Evolutionary conservation across 2,888 invertebrate species (phyloP).

Genomic region (Sminthurides aquaticus): DNA sequence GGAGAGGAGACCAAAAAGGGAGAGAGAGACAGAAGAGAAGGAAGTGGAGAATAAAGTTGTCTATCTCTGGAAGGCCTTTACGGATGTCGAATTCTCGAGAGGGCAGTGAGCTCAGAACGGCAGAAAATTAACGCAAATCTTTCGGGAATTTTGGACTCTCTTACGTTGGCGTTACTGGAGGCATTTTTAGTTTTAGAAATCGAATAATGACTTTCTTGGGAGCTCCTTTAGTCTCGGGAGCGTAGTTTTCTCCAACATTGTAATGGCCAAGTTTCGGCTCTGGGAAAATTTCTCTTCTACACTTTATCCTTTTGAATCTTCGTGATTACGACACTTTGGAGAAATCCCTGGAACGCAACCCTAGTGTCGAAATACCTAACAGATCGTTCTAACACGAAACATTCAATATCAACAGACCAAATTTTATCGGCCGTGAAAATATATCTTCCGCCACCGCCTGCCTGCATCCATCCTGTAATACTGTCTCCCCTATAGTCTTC

Average conservation of each 20-base stretch:
- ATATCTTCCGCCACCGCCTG: conserved; percentile 31
- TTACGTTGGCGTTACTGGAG: conserved; percentile 43
- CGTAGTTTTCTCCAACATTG: conserved; percentile 44
- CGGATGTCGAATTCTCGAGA: conserved; percentile 51
- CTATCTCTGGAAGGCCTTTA: conserved; percentile 40
- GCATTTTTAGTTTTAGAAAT: conserved; percentile 45
- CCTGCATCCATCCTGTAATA: too few species aligned
- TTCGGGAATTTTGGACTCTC: conserved; percentile 43
- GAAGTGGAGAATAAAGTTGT: conserved; percentile 31
- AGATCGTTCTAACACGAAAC: conserved; percentile 43
- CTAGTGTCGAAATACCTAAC: conserved; percentile 43
- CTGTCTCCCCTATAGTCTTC: neutral
- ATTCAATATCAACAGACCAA: conserved; percentile 44
- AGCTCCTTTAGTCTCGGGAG: conserved; percentile 40
- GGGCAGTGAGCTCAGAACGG: conserved; percentile 68
- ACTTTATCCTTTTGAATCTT: conserved; percentile 43
- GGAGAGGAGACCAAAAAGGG: conserved; percentile 14
- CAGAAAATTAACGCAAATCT: conserved; percentile 63
- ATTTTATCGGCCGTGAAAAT: conserved; percentile 44
- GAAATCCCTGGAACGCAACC: conserved; percentile 36
- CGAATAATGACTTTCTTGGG: conserved; percentile 45
- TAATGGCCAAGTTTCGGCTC: conserved; percentile 43
- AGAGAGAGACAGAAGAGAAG: conserved; percentile 17
- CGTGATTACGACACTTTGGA: conserved; percentile 44
- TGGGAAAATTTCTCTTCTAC: conserved; percentile 43